Evolutionary conservation across 2,888 invertebrate species (phyloP), one percentile per base, ranked within the genome.

Genomic region (Masnerella sp.): DNA sequence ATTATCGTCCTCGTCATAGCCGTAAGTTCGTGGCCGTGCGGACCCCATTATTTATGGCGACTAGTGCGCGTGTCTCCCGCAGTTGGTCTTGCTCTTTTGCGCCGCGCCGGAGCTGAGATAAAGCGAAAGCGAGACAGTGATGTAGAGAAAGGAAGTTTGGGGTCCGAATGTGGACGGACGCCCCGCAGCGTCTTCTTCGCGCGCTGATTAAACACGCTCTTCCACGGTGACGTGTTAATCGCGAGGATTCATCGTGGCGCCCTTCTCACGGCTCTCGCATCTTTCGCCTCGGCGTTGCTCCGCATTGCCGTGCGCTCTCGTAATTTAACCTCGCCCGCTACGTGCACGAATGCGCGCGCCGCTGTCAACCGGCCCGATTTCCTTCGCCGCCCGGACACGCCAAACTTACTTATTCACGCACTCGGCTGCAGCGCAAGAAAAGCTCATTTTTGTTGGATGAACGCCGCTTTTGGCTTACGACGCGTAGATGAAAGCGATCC

Each of bases 181-280:
- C 83, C 83, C 83, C 81, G 83, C 82, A 80, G 83, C 81, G 83
- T 80, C 75, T 79, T 81, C 82, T 77, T 80, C 81, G 78, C 80
- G 78, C 79, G 80, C 80, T 83, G 83, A 83, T 83, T 83, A 83
- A 83, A 83, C 82, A 82, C 83, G 82, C 80, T 83, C 83, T 80
- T 83, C 83, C 81, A 81, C 82, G 79, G 78, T 83, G 83, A 83
- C 82, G 83, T 83, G 82, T 83, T 83, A 83, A 83, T 83, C 83
- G 83, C 79, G 77, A 80, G 81, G 78, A 83, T 83, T 82, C 83
- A 83, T 83, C 83, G 83, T 72, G 64, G 49, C 47, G 68, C 72
- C 75, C 70, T 62, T 62, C 70, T 70, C 70, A 62, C 62, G 61
- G 74, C 71, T 71, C 42, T 64, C 47, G 54, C 65, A 61, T 64